Evolutionary conservation across 2,113 vertebrate species (phyloP).

Genomic region (Marmota monax): DNA sequence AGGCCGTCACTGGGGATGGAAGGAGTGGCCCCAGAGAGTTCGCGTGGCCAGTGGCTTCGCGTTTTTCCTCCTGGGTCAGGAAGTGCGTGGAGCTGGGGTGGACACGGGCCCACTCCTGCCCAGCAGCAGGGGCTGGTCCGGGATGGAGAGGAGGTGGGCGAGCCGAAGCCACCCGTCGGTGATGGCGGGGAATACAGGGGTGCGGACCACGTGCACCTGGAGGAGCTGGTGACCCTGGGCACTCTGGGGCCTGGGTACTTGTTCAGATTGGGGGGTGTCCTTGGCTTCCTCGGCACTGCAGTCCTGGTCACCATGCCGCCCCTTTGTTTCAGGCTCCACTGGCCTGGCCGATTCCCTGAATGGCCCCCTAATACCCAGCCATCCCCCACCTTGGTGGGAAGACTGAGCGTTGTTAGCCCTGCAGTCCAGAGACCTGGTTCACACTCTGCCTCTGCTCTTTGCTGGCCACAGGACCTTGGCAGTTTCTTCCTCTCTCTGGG

Average conservation of each 20-base stretch:
- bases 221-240: not conserved
- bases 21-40: not conserved
- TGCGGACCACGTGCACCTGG: not conserved
- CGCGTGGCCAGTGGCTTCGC: not conserved
- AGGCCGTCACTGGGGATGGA: not conserved
- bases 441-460: not conserved
- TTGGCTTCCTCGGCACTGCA: not conserved
- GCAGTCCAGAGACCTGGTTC: not conserved
- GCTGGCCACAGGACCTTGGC: not conserved
- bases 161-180: not conserved
- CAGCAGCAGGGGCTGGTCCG: not conserved
- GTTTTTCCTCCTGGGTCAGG: not conserved
- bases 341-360: not conserved
- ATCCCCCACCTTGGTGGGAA: not conserved
- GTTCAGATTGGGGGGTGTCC: not conserved
- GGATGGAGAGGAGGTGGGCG: not conserved
- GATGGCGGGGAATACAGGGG: not conserved
- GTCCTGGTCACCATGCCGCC: not conserved
- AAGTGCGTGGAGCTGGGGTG: not conserved
- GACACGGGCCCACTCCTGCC: not conserved
- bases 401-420: not conserved
- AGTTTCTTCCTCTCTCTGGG: not conserved
- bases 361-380: not conserved
- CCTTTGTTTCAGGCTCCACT: not conserved
- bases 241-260: not conserved